Evolutionary conservation across 37 sponge, comb jelly and placozoan species (phyloP), one percentile per base, ranked within the genome.

Genomic region (Haliclona indistincta): DNA sequence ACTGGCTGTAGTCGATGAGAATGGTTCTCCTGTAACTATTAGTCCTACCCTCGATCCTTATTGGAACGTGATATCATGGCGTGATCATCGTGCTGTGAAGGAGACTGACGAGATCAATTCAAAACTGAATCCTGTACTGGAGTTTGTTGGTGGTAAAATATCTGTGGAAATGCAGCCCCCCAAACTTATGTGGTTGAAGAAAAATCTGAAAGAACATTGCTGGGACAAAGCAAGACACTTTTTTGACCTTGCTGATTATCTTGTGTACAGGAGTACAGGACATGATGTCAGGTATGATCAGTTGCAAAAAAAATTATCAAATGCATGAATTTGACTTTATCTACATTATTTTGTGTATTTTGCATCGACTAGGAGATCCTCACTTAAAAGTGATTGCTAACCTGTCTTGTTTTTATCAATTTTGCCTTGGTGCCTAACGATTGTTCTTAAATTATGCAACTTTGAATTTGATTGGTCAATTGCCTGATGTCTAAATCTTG

Each of bases 91-190:
- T 32, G 95, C 91, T 1, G 51, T 73, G 43, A 39, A 40, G 30
- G 89, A 95, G 41, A 77, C 91, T 13, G 71, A 74, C 11, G 66
- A 64, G 37, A 86, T 94, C 56, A 94, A 94, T 54, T 5, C 56
- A 22, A 63, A 54, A 19, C 25, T 56, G 4, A 88, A 91, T 64
- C 78, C 79, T 35, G 91, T 95, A 26, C 30, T 87, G 28, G 29
- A 54, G 35, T 91, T 66, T 73, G 91, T 95, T 10, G 95, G 95
- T 10, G 88, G 95, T 4, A 43, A 69, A 6, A 72, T 94, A 41
- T 91, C 91, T 43, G 91, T 91, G 0, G 95, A 94, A 76, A 91
- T 91, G 88, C 84, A 94, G 67, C 76, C 91, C 15, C 95, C 95
- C 7, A 95, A 95, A 54, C 77, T 95, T 0, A 84, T 95, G 33